phyloP scores from a whole-genome alignment of 2,888 invertebrate genomes.

The Aphodius sticticus region DNA sequence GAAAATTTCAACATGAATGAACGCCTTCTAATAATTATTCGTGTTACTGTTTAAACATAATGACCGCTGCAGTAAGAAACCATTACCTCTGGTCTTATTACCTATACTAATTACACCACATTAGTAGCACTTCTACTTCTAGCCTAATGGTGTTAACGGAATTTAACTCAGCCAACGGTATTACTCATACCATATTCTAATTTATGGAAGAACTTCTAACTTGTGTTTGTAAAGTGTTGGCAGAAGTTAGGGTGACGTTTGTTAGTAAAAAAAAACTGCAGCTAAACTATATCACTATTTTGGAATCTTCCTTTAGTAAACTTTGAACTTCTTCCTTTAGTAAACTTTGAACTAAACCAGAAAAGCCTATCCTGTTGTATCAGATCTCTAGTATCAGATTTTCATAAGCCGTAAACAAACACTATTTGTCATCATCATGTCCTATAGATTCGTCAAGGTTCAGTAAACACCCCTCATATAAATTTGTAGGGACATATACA shows the following conservation, averaged over 20 bases:
- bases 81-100: background rate
- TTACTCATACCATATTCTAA: background rate
- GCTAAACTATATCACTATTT: no score
- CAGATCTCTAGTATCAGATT: no score
- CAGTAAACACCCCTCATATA: background rate
- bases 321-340: no score
- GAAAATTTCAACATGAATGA: background rate
- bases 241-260: no score
- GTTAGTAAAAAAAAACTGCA: no score
- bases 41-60: background rate
- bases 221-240: no score
- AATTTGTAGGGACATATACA: background rate
- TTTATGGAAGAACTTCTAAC: background rate
- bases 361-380: no score
- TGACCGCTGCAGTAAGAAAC: background rate
- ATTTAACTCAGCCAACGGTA: background rate
- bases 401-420: no score
- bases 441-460: background rate
- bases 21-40: background rate
- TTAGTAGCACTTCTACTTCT: background rate
- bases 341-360: no score
- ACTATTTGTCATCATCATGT: no score
- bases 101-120: background rate
- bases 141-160: background rate
- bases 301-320: no score